A percentile compares a stretch with the other conserved stretches of the same genome.
phyloP scores from a whole-genome alignment of 2,113 vertebrate species.

The Regulus satrapa region DNA sequence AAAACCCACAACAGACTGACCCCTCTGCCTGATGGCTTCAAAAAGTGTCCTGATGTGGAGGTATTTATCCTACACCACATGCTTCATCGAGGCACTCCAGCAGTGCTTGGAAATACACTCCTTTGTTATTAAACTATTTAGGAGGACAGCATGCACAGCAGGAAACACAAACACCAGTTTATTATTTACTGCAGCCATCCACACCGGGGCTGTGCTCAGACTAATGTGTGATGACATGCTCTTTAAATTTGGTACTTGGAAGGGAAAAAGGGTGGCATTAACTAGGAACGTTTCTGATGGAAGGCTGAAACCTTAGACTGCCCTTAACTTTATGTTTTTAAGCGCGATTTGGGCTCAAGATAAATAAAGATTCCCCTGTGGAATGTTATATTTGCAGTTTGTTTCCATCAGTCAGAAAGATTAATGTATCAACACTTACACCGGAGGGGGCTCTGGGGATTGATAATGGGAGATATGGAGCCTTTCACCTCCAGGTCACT shows the following conservation, averaged over 20 bases:
- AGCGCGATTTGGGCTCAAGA: background rate
- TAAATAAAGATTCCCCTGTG: background rate
- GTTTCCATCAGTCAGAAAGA: conserved; percentile 51
- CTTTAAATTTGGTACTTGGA: background rate
- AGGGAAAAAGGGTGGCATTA: background rate
- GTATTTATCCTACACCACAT: conserved; percentile 67
- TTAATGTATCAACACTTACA: conserved; percentile 47
- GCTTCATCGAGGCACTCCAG: conserved; percentile 56
- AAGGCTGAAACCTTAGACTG: background rate
- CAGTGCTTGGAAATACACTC: conserved; percentile 53
- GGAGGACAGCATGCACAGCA: conserved; percentile 13
- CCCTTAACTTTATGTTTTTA: background rate
- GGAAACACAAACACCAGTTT: conserved; percentile 7
- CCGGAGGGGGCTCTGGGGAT: background rate
- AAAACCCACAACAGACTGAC: conserved; percentile 77
- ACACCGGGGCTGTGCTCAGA: background rate
- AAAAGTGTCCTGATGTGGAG: conserved; percentile 73
- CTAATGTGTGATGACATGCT: background rate
- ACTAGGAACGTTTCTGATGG: background rate
- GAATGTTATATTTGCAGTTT: conserved; percentile 23
- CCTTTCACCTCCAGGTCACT: conserved; percentile 43
- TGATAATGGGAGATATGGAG: conserved; percentile 36
- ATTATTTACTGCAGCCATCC: conserved; percentile 40
- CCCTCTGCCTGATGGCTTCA: conserved; percentile 77
- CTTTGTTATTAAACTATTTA: conserved; percentile 63